phyloP scores from a whole-genome alignment of 35 echinoderm and acorn worm species.

The Apostichopus californicus region DNA sequence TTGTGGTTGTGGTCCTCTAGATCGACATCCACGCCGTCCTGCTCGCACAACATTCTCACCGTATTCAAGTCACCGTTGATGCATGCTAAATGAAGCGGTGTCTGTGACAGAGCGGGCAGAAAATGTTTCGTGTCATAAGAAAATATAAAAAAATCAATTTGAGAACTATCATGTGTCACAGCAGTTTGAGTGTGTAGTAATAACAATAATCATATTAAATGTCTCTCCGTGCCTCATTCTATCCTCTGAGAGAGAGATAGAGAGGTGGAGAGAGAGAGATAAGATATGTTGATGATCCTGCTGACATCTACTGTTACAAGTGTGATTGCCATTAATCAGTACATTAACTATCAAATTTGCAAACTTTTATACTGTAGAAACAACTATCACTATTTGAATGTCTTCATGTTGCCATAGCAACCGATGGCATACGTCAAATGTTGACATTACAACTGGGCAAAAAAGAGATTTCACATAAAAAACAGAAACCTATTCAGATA shows the following conservation, averaged over 20 bases:
- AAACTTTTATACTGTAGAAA: background rate
- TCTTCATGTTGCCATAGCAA: background rate
- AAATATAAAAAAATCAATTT: too few species aligned
- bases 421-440: background rate
- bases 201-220: too few species aligned
- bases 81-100: conserved; percentile 85
- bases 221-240: too few species aligned
- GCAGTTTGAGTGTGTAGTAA: too few species aligned
- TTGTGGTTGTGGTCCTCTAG: conserved; percentile 90
- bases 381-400: background rate
- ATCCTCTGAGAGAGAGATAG: too few species aligned
- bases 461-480: too few species aligned
- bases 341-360: background rate
- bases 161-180: too few species aligned
- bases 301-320: background rate
- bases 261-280: too few species aligned
- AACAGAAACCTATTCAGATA: too few species aligned
- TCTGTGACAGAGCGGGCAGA: conserved; percentile 27
- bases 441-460: too few species aligned
- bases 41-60: conserved; percentile 91
- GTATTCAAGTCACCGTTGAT: conserved; percentile 93
- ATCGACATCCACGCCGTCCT: conserved; percentile 92
- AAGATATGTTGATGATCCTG: too few species aligned
- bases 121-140: background rate
- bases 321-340: background rate